Base-by-base conservation (phyloP, 2,888 invertebrate genomes). In the Limnephilus marmoratus region DNA sequence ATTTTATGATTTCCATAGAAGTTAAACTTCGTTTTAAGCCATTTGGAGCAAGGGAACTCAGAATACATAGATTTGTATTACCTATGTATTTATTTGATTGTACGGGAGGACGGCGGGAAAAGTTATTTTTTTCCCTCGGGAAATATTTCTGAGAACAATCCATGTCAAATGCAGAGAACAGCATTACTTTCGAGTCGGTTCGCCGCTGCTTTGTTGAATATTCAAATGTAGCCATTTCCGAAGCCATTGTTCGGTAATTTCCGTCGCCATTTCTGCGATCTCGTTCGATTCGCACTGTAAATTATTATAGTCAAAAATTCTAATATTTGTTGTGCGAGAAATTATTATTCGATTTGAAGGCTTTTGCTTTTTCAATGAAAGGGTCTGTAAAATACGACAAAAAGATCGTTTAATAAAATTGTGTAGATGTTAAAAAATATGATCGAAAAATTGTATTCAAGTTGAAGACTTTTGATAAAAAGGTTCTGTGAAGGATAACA, bases 171-270 rank as follows among this genome's bases (percentile, higher is more conserved):
- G 68, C 88, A 88, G 88, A 88, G 24, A 88, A 88, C 37, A 88
- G n/a, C 80, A 88, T 88, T 88, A 88, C 88, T 88, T 88, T 87
- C 91, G 29, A 31, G 85, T 85, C 85, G 91, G 80, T 91, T 34
- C 91, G 86, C 41, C 91, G 86, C 41, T 53, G 68, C 81, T 68
- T 91, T 86, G 92, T 90, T 92, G 92, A 92, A 92, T 92, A 92
- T 92, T 92, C 92, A 92, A 92, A 92, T 92, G 90, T 90, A 53
- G 90, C 90, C 90, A 91, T 92, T 92, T 92, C 90, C 90, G 85
- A 88, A 24, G 68, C 92, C 88, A 92, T 92, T 92, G 92, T 92
- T 92, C 92, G 90, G 89, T 92, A 92, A 92, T 92, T 92, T 92
- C 45, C 88, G 68, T 68, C 53, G 68, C 31, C 31, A 68, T 31